Base-by-base conservation (phyloP, 2,113 vertebrate species). In the Microcebus jonahi region DNA sequence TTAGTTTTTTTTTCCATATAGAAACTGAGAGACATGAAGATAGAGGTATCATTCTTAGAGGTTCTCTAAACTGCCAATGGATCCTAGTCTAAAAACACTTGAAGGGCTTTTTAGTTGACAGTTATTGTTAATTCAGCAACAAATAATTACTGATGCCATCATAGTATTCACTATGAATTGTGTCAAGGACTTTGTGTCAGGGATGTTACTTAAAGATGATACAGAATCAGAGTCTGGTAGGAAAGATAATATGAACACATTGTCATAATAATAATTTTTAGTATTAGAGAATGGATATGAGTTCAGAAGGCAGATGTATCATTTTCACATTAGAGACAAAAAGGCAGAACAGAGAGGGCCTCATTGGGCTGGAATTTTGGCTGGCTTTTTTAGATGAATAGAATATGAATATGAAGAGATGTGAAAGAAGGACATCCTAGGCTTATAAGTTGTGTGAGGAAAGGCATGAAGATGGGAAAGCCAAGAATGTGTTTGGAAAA, bases 101-200 rank as follows among this genome's bases (percentile, higher is more conserved):
- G 82, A 84, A 82, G 68, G 27, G n/a, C 53, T n/a, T 88, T 85
- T 36, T 71, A 84, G 42, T 80, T 70, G 61, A 77, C 25, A 76
- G 63, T 59, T 83, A n/a, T n/a, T 92, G 21, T 90, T 91, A 96
- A 80, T 88, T 94, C 36, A 75, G 65, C 82, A 83, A 53, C 18
- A 88, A 9, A 15, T 75, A 91, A 85, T 75, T 70, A 48, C 29
- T 21, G 29, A 63, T 95, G 27, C 53, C 8, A 61, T 81, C 29
- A n/a, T 3, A 55, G 42, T 57, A 36, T 83, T 75, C 73, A 29
- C 15, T 68, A 7, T 57, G 48, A 27, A 71, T 87, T 70, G 21
- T 87, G 31, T 31, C 36, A 67, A n/a, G 21, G 42, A 34, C 31
- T 63, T 63, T 76, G 42, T 39, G 25, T 61, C 18, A 70, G 53